Base-by-base conservation (phyloP, 2,797 vertebrate genomes). In the Sciaenops ocellatus region DNA sequence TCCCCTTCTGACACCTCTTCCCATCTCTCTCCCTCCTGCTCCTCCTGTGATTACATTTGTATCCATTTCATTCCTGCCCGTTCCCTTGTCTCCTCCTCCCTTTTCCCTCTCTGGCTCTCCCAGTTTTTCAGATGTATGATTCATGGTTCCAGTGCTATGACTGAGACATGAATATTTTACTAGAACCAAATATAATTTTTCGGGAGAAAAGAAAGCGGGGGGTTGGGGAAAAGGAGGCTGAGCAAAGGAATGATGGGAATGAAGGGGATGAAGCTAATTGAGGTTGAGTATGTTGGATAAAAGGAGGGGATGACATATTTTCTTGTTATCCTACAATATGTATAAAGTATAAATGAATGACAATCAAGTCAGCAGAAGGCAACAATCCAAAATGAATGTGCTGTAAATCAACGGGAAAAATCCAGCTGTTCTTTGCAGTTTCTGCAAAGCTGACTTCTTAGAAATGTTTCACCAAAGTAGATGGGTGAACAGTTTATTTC, bases 151-250 rank as follows among this genome's bases (percentile, higher is more conserved):
- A 82, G 85, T 1, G 48, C 80, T 79, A 64, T 78, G 86, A 90
- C 87, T 86, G 77, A 82, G 67, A 69, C 80, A 92, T 94, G 76
- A 72, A 92, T 92, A 91, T 93, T 93, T 94, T 82, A 94, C 79
- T 5, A 67, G 82, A 80, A 87, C 81, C 92, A 90, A 89, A 92
- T 89, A 85, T 86, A 80, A 81, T 79, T 89, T 91, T 88, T 73
- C 9, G 1, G 9, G 26, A 68, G 73, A 78, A 85, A 80, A 80
- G 59, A 76, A 83, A 83, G 41, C 16, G 24, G 28, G 57, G 66
- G 64, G n/a, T 34, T 55, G 22, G 41, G 22, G 7, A 59, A 55
- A 67, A 12, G 30, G 34, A 73, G 41, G 30, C 3, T 5, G 44
- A 42, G 26, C 12, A 6, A 74, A 42, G 15, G 44, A 20, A 41